These are phyloP conservation scores for Philaethria dido DNA, from an alignment of 2,888 invertebrate species.

Conservation along the genomic window DNA sequence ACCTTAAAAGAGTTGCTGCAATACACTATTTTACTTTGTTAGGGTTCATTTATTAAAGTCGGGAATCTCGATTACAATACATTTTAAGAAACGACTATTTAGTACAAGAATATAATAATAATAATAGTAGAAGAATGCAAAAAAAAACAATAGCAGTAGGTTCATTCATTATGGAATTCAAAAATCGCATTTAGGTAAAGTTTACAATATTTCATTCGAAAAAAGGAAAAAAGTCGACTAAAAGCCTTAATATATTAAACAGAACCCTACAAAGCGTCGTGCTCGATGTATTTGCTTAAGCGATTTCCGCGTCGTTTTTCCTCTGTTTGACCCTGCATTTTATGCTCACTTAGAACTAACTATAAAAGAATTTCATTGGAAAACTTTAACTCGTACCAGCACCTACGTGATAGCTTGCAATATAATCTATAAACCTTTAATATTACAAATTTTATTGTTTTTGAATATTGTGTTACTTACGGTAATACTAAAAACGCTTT, in stretches of 20 bases:
- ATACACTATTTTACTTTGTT: slow-evolving; percentile 48
- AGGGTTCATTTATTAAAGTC: slow-evolving; percentile 24
- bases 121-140: too few relatives aligned
- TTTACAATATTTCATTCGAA: background rate
- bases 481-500: too few relatives aligned
- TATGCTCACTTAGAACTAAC: slow-evolving; percentile 34
- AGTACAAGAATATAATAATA: too few relatives aligned
- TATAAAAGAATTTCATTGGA: slow-evolving; percentile 23
- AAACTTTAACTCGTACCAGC: slow-evolving; percentile 13
- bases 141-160: too few relatives aligned
- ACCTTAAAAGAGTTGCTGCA: slow-evolving; percentile 58
- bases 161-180: too few relatives aligned
- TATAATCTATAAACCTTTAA: background rate
- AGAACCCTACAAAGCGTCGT: slow-evolving; percentile 8
- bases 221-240: background rate
- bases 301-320: slow-evolving; percentile 37
- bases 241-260: slow-evolving; percentile 10
- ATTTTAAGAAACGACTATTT: background rate
- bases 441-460: background rate
- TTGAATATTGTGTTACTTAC: background rate
- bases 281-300: slow-evolving; percentile 35
- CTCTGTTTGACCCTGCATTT: slow-evolving; percentile 35
- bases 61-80: background rate
- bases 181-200: background rate
- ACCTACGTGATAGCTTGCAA: slow-evolving; percentile 21